Conservation (phyloP, 2,113 vertebrate species). For the Menidia beryllina region DNA sequence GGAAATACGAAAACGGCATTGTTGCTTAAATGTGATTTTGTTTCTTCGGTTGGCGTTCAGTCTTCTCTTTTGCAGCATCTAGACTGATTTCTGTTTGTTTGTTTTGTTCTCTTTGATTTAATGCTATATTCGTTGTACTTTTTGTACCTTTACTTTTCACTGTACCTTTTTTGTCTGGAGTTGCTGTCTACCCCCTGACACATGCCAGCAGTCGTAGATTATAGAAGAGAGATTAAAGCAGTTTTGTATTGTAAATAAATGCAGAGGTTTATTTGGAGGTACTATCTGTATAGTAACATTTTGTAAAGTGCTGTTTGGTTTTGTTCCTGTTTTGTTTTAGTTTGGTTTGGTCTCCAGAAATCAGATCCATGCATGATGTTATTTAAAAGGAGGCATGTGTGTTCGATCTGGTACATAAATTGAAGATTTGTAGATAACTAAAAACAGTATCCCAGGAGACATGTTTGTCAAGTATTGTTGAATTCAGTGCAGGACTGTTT, state of each 20-base stretch:
- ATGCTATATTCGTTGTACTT: conserved; percentile 61
- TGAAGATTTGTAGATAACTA: conserved; percentile 67
- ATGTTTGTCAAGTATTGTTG: conserved; percentile 39
- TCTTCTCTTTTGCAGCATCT: conserved; percentile 46
- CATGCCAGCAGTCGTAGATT: conserved; percentile 46
- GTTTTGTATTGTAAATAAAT: conserved; percentile 76
- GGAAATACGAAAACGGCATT: conserved; percentile 61
- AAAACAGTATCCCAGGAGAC: conserved; percentile 49
- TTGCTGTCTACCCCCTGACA: conserved; percentile 44
- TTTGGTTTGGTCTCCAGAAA: conserved; percentile 66
- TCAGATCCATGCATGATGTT: conserved; percentile 72
- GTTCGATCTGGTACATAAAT: conserved; percentile 58
- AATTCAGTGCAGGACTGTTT: conserved; percentile 31
- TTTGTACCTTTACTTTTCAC: conserved; percentile 29
- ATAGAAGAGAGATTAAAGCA: conserved; percentile 42
- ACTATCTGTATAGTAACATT: conserved; percentile 73
- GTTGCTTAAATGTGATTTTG: conserved; percentile 65
- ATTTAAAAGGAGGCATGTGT: conserved; percentile 54
- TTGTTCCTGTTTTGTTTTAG: conserved; percentile 49
- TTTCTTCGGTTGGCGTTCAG: conserved; percentile 52
- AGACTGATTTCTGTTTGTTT: conserved; percentile 34
- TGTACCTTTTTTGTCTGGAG: conserved; percentile 23
- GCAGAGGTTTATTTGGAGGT: conserved; percentile 60
- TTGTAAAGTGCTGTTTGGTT: conserved; percentile 75
- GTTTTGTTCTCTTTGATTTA: conserved; percentile 43